Evolutionary conservation across 2,113 vertebrate genomes (phyloP), one percentile per base, ranked within the genome.

Genomic region (Ageneiosus marmoratus): DNA sequence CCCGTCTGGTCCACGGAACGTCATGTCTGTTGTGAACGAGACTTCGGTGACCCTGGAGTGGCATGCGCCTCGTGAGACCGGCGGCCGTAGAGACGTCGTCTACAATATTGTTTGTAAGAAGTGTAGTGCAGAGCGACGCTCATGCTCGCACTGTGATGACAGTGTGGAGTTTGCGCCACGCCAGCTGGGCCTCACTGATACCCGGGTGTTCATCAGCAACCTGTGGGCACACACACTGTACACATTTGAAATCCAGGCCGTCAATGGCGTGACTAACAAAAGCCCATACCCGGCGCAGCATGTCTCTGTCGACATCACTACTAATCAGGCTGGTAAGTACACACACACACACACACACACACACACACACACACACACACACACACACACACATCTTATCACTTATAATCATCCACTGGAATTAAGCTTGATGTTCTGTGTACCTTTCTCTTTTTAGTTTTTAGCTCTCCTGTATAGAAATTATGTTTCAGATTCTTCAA

Each of bases 61-160:
- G 98, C 95, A 98, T 67, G 92, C 97, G 0, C 98, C 98, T 0
- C 93, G 97, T 24, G 98, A 99, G 88, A 97, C 95, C 0, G 98
- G 98, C 0, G 95, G 98, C 16, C 94, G 98, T 0, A 94, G 95
- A 0, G 98, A 99, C 0, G 97, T 99, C 55, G 96, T 96, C 79
- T 99, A 99, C 93, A 99, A 99, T 91, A 98, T 99, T 3, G 94
- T 99, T 84, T 99, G 98, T 91, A 97, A 96, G 90, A 99, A 98
- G 91, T 99, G 98, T 91, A 93, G 93, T 0, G 92, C 96, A 0
- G 96, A 98, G 92, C 95, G 96, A 0, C 95, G 95, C 24, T 89
- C 96, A 85, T 99, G 98, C 89, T 97, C 96, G 27, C 97, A 97
- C 90, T 99, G 98, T 0, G 97, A 99, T 0, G 97, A 99, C 93